phyloP scores from a whole-genome alignment of 2,113 vertebrate species.

The Noturus placidus region DNA sequence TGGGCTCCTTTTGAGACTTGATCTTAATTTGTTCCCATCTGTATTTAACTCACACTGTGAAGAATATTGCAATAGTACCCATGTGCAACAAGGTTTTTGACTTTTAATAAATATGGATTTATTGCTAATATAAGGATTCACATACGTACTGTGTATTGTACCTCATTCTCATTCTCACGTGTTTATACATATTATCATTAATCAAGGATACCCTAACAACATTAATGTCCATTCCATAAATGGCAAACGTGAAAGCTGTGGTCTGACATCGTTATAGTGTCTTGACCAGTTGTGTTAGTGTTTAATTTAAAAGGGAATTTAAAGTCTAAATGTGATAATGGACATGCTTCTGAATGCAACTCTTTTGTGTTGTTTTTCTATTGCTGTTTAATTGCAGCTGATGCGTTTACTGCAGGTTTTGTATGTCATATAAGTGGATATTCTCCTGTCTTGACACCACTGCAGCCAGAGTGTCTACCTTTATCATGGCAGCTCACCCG shows the following conservation, averaged over 20 bases:
- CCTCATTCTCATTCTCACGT: not conserved
- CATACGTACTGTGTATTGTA: not conserved
- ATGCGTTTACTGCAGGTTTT: not conserved
- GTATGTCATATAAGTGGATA: not conserved
- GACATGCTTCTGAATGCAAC: not conserved
- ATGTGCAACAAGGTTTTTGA: not conserved
- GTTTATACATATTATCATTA: not conserved
- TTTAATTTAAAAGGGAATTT: not conserved
- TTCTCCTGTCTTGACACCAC: not conserved
- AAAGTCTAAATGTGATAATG: not conserved
- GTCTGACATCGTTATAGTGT: not conserved
- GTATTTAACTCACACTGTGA: not conserved
- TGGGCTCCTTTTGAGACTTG: not conserved
- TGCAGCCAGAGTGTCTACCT: constrained; percentile 37
- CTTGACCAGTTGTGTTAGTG: not conserved
- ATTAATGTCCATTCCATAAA: not conserved
- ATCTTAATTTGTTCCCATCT: not conserved
- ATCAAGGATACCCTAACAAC: not conserved
- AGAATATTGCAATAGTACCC: not conserved
- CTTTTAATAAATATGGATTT: not conserved
- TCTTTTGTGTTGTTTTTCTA: not conserved
- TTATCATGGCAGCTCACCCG: constrained; percentile 25
- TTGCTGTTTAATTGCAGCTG: not conserved
- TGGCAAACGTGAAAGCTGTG: not conserved
- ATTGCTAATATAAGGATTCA: not conserved